These are phyloP conservation scores for Operophtera brumata DNA, from an alignment of 2,888 invertebrate species.

Conservation along the genomic window DNA sequence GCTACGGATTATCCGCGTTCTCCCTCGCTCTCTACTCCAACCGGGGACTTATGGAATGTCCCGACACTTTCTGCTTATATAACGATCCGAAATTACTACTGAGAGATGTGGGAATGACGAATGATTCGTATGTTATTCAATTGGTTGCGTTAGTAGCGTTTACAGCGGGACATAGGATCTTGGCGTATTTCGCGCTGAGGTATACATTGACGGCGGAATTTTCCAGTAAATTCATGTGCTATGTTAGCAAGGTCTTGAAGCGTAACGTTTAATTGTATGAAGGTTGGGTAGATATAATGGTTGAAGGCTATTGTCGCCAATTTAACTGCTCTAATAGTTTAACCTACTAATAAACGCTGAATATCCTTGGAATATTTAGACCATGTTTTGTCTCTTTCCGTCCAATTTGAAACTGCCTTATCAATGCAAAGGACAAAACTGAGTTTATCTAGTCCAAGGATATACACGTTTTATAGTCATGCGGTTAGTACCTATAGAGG, in stretches of 20 bases:
- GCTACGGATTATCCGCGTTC: conserved; percentile 85
- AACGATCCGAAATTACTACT: conserved; percentile 82
- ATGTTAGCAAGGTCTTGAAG: conserved; percentile 77
- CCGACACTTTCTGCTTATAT: conserved; percentile 77
- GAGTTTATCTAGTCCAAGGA: no score
- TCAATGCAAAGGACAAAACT: no score
- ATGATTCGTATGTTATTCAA: conserved; percentile 75
- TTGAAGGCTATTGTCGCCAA: no score
- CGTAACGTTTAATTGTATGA: conserved; percentile 56
- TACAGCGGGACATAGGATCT: conserved; percentile 74
- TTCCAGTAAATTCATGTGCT: conserved; percentile 77
- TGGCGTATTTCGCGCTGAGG: conserved; percentile 80
- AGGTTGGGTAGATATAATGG: not conserved
- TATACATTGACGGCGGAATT: conserved; percentile 80
- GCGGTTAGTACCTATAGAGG: no score
- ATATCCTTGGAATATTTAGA: no score
- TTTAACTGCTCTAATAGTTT: no score
- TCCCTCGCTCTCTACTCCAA: conserved; percentile 81
- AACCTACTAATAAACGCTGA: no score
- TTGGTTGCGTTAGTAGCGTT: conserved; percentile 79
- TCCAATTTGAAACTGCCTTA: no score
- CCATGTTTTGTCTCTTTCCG: no score
- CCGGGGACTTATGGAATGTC: conserved; percentile 82
- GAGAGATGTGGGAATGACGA: conserved; percentile 82
- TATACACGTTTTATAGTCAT: no score